Conservation (phyloP, 2,888 invertebrate species). For the Cheilosia vulpina region DNA sequence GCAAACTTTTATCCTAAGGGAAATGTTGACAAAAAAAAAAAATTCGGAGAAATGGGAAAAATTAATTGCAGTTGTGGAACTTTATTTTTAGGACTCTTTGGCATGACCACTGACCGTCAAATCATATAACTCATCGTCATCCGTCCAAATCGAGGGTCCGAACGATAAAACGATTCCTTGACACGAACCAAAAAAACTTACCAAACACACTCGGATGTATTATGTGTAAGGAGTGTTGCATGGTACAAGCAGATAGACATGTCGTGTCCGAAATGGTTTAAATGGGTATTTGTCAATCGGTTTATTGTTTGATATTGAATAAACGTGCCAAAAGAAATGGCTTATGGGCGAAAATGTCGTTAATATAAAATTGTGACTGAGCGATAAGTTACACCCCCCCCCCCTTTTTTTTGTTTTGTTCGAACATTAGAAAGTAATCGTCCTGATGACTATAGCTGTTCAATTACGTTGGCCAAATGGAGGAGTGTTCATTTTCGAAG, state of each 20-base stretch:
- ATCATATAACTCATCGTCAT: slow-evolving; percentile 71
- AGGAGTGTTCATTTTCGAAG: not conserved
- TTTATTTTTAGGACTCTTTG: slow-evolving; percentile 50
- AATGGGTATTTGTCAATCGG: slow-evolving; percentile 70
- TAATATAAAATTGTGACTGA: slow-evolving; percentile 40
- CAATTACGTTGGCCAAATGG: slow-evolving; percentile 18
- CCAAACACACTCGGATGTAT: not conserved
- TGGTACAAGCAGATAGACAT: slow-evolving; percentile 14
- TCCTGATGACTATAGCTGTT: slow-evolving; percentile 30
- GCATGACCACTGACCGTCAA: slow-evolving; percentile 71
- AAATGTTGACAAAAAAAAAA: slow-evolving; percentile 1
- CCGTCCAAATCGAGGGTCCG: slow-evolving; percentile 49
- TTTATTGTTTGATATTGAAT: slow-evolving; percentile 71
- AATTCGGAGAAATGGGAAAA: slow-evolving; percentile 48
- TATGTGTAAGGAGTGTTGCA: slow-evolving; percentile 22
- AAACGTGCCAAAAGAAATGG: slow-evolving; percentile 61
- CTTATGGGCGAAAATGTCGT: slow-evolving; percentile 55
- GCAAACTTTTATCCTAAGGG: not conserved
- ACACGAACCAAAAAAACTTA: slow-evolving; percentile 44
- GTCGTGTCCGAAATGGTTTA: slow-evolving; percentile 62
- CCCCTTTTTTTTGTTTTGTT: not conserved
- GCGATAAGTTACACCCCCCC: not conserved
- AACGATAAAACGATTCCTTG: slow-evolving; percentile 63
- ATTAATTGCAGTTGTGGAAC: slow-evolving; percentile 56
- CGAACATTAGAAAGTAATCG: slow-evolving; percentile 48